Base-by-base conservation (phyloP, 92 coral and sea anemone species). In the Zoanthus sansibaricus region DNA sequence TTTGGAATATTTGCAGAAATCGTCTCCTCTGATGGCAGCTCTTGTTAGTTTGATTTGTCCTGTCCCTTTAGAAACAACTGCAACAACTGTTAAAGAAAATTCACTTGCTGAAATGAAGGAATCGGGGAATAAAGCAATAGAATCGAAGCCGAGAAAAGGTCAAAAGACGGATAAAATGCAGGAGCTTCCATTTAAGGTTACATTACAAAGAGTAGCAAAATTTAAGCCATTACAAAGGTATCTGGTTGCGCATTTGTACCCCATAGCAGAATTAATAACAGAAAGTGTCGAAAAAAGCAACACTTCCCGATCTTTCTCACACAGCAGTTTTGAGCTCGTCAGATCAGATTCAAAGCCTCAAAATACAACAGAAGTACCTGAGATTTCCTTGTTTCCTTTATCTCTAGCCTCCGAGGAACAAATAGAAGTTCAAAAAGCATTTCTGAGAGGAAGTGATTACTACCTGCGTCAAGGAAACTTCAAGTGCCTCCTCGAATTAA, bases 221-320 rank as follows among this genome's bases (percentile, higher is more conserved):
- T 97, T 93, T 64, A 98, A 96, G 14, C 71, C 89, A 32, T 93
- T 97, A 45, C 99, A 95, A 90, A 94, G 99, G 31, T 93, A 92
- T 83, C 76, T 97, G 25, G 94, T 91, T 6, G 90, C 96, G n/a
- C 90, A 90, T 56, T 89, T 97, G 76, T 91, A 95, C 76, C 85
- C 95, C 20, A 82, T 97, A 31, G 92, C 98, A n/a, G 92, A 97
- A 46, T 90, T 97, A 74, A 89, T 97, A 54, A 88, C 89, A 8
- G 83, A 91, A 17, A 54, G 78, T 13, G 88, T 93, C 44, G 87
- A 70, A 54, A 94, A 93, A 11, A 83, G 83, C 45, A 80, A 86
- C 30, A 61, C 71, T n/a, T 55, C 86, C 5, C 87, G 73, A 56
- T 89, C 87, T 17, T 90, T 86, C 61, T 86, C 79, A 21, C 47